These are phyloP conservation scores for Drosophila paucipuncta DNA, from an alignment of 2,888 invertebrate species.

Conservation along the genomic window DNA sequence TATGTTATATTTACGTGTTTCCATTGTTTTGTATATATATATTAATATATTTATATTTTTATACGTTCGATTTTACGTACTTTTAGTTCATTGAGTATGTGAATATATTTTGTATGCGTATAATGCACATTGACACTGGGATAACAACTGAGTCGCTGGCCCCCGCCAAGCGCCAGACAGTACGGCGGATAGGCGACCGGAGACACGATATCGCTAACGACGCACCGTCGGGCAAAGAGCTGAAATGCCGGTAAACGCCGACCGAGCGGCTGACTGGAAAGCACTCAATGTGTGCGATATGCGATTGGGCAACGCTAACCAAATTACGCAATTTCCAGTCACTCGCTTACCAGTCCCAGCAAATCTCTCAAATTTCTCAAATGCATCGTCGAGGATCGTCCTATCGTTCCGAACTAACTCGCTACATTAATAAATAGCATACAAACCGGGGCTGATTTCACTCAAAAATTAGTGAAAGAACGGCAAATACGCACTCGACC, in stretches of 20 bases:
- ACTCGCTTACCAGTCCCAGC: slow-evolving; percentile 23
- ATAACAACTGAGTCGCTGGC: slow-evolving; percentile 49
- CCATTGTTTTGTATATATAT: neutral
- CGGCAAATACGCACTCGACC: slow-evolving; percentile 14
- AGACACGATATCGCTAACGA: slow-evolving; percentile 16
- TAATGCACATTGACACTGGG: slow-evolving; percentile 55
- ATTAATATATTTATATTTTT: neutral
- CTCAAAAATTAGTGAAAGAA: neutral
- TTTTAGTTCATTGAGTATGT: slow-evolving; percentile 9
- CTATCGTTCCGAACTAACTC: no score
- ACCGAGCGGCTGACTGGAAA: slow-evolving; percentile 47
- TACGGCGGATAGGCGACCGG: slow-evolving; percentile 19
- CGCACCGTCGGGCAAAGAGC: slow-evolving; percentile 5
- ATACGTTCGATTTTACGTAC: slow-evolving; percentile 15
- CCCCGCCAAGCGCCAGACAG: slow-evolving; percentile 33
- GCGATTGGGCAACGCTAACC: slow-evolving; percentile 55
- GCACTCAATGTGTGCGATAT: slow-evolving; percentile 38
- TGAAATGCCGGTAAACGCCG: slow-evolving; percentile 29
- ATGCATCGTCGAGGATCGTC: slow-evolving; percentile 19
- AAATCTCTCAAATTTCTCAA: slow-evolving; percentile 15
- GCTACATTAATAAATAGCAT: neutral
- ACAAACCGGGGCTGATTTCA: neutral
- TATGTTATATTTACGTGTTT: neutral
- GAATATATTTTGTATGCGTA: slow-evolving; percentile 13
- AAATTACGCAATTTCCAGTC: slow-evolving; percentile 81